phyloP scores from a whole-genome alignment of 2,888 invertebrate genomes.

The Plusia festucae region DNA sequence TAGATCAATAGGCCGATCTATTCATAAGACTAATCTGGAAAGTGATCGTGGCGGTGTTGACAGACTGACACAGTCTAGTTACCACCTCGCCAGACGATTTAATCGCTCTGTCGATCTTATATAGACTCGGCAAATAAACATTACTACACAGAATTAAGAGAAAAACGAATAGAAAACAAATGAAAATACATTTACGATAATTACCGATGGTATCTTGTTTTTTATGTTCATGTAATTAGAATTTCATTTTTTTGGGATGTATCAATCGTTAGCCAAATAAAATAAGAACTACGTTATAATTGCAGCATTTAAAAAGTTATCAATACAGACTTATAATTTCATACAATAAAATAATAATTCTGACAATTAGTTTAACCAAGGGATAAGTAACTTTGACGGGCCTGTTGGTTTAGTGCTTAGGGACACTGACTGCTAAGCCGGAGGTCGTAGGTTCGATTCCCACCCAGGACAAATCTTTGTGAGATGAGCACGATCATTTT shows the following conservation, averaged over 20 bases:
- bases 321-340: not conserved
- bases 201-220: constrained; percentile 51
- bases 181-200: constrained; percentile 53
- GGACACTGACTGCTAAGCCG: too few relatives aligned
- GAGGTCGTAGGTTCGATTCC: too few relatives aligned
- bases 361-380: too few relatives aligned
- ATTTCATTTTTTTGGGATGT: constrained; percentile 20
- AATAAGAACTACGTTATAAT: constrained; percentile 9
- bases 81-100: constrained; percentile 52
- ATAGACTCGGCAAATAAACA: constrained; percentile 47
- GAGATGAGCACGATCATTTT: too few relatives aligned
- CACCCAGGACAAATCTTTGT: too few relatives aligned
- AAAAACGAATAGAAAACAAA: constrained; percentile 58
- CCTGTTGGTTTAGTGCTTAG: too few relatives aligned
- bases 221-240: constrained; percentile 41
- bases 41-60: constrained; percentile 21
- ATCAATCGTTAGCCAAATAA: not conserved
- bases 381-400: too few relatives aligned
- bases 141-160: constrained; percentile 51
- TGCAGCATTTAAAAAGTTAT: not conserved
- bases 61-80: constrained; percentile 52
- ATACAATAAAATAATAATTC: not conserved
- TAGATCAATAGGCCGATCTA: constrained; percentile 17
- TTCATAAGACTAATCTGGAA: constrained; percentile 28
- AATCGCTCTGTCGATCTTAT: constrained; percentile 49